Evolutionary conservation across 2,888 invertebrate genomes (phyloP).

Genomic region (Thysanoteuthis rhombus): DNA sequence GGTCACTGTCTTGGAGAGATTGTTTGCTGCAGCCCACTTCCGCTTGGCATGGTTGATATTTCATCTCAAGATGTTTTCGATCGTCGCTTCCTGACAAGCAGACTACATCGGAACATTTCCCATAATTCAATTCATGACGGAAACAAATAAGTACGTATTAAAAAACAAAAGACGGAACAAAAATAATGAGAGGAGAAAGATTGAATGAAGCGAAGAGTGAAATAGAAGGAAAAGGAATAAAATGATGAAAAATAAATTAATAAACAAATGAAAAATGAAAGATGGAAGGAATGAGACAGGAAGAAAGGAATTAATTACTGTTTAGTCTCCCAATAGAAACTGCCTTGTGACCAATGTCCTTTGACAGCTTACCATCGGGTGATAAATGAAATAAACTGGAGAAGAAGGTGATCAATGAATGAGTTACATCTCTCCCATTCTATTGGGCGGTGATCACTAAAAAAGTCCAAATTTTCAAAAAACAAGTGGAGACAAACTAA

Average conservation of each 20-base stretch:
- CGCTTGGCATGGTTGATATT: neutral
- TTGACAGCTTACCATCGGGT: too few species aligned
- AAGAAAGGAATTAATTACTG: neutral
- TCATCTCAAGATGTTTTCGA: constrained; percentile 12
- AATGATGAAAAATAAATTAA: neutral
- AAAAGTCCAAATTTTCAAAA: too few species aligned
- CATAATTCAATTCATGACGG: neutral
- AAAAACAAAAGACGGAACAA: neutral
- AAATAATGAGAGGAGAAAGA: neutral
- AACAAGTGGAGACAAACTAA: too few species aligned
- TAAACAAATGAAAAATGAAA: too few species aligned
- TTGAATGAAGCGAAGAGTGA: neutral
- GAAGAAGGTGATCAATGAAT: too few species aligned
- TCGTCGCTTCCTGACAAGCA: neutral
- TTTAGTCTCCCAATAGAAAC: too few species aligned
- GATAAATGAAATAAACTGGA: too few species aligned
- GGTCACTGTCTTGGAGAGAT: neutral
- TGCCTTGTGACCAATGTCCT: too few species aligned
- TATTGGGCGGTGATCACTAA: too few species aligned
- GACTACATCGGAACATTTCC: neutral
- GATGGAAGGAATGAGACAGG: neutral
- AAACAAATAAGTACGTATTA: neutral
- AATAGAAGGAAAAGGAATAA: neutral
- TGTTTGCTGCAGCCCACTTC: neutral
- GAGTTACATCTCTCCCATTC: too few species aligned